Evolutionary conservation across 2,797 vertebrate species (phyloP), one percentile per base, ranked within the genome.

Genomic region (Myripristis murdjan): DNA sequence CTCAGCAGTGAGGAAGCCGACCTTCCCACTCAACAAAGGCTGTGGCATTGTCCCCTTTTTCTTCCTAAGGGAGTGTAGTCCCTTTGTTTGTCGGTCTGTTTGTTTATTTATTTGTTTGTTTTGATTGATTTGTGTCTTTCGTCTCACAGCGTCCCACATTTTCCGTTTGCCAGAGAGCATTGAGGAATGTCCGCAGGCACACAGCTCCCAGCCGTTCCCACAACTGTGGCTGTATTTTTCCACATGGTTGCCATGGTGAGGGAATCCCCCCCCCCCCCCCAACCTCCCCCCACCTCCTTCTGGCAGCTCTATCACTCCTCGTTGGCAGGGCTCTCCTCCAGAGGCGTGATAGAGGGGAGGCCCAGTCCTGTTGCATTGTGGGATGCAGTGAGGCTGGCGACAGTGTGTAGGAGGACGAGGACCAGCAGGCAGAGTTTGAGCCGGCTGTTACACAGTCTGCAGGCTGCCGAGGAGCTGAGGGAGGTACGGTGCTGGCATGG

Each of bases 401-500:
- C 97, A 82, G 97, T 98, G 94, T 99, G 98, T 83, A 99, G 95
- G 82, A 99, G 96, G 82, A 99, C 96, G 64, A 99, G 95, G 76
- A 98, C 96, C 64, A 99, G 96, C 84, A 99, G 95, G 92, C 97
- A 98, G 92, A 99, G 96, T 95, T 95, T 99, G 91, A 99, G 97
- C 92, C 96, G 96, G 95, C 97, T 95, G 91, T 95, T 95, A 93
- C 97, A 98, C 94, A 98, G 96, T 96, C 97, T 97, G 89, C 96
- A 95, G 88, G 97, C 97, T 81, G 97, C 96, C 70, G 97, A 97
- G 85, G 95, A 97, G 84, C 96, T 93, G 88, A 96, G 96, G 55
- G 97, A 97, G 79, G 96, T 96, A 91, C 96, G 94, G 89, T 95
- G 96, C 91, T 96, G 96, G 91, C 97, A 97, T 76, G 95, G 91